Base-by-base conservation (phyloP, 2,888 invertebrate genomes). In the Drosophila mulleri region DNA sequence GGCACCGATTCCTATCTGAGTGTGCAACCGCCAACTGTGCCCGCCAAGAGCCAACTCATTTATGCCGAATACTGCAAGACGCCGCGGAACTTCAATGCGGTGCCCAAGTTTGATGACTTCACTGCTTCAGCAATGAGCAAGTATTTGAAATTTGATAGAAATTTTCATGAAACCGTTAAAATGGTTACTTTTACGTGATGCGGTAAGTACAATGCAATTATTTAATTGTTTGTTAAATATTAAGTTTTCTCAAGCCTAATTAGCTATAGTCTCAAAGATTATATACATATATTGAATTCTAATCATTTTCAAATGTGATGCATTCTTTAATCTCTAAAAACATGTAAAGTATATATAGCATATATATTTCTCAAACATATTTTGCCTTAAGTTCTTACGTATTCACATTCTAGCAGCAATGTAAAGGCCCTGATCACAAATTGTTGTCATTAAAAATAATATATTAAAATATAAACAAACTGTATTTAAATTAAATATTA, bases 41-140 rank as follows among this genome's bases (percentile, higher is more conserved):
- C 87, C n/a, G 83, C 77, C 9, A 75, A 90, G 65, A 92, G 92
- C 72, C 80, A 68, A 20, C 77, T 75, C 18, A 91, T 92, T n/a
- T 93, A 93, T 73, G 83, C 82, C 35, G 91, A 92, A 29, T 92
- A 92, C 61, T 90, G 92, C 8, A 91, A 91, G 44, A 88, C 78
- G 11, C 88, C 89, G 2, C 78, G 86, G 1, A 89, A 88, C 42
- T 92, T 92, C 32, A 90, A 86, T 75, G 79, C 83, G 1, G 83
- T 91, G 4, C 91, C 91, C n/a, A 89, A 86, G 56, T 78, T 92
- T 32, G 88, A 91, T n/a, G n/a, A n/a, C n/a, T n/a, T n/a, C 45
- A 57, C 26, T 14, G 42, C 1, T 18, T 3, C 3, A 14, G 2
- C 0, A 6, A 3, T 12, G 52, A 16, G 16, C n/a, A 35, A 35